Conservation (phyloP, 2,888 invertebrate species). For the Hydrotaea cyrtoneurina region DNA sequence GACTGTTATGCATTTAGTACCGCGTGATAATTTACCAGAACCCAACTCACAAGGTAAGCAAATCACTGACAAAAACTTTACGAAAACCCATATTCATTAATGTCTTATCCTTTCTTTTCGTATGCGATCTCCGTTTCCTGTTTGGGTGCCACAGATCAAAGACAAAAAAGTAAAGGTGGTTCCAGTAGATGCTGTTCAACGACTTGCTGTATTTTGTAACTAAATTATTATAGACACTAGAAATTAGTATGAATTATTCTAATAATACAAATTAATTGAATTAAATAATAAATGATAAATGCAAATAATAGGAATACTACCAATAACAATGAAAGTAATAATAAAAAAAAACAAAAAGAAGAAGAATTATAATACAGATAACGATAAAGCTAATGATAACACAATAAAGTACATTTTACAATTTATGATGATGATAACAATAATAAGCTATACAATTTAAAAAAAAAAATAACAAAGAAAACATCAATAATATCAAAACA, state of each 20-base stretch:
- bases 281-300: slow-evolving; percentile 24
- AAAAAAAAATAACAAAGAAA: background rate
- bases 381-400: slow-evolving; percentile 45
- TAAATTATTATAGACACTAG: slow-evolving; percentile 71
- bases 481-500: background rate
- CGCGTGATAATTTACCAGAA: slow-evolving; percentile 99
- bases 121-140: background rate
- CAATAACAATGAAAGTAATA: background rate
- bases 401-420: slow-evolving; percentile 56
- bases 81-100: background rate
- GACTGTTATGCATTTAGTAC: slow-evolving; percentile 99
- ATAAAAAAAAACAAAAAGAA: too few relatives aligned
- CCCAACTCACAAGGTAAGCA: slow-evolving; percentile 96
- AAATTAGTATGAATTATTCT: slow-evolving; percentile 66
- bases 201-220: slow-evolving; percentile 96
- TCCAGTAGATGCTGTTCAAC: slow-evolving; percentile 97
- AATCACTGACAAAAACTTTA: background rate
- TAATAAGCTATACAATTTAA: slow-evolving; percentile 4
- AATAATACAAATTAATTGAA: slow-evolving; percentile 46
- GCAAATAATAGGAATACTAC: slow-evolving; percentile 9
- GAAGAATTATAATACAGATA: too few relatives aligned
- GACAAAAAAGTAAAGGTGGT: slow-evolving; percentile 97
- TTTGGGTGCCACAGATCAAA: slow-evolving; percentile 87
- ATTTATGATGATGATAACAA: slow-evolving; percentile 5
- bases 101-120: too few relatives aligned